phyloP scores from a whole-genome alignment of 2,797 vertebrate species.

The Tapirus indicus region DNA sequence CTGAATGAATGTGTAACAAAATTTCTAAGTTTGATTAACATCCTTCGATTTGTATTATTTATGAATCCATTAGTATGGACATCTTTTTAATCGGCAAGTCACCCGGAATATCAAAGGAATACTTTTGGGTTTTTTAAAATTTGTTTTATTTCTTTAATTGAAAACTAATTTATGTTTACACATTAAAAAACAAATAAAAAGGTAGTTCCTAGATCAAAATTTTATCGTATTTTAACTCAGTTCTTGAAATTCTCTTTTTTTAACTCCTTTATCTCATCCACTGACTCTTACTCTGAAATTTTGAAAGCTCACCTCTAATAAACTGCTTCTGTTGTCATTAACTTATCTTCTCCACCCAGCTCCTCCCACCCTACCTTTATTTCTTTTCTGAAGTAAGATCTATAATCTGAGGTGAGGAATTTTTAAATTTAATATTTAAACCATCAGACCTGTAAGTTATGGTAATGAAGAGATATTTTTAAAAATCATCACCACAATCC shows the following conservation, averaged over 20 bases:
- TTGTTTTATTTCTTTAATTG: not conserved
- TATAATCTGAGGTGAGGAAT: not conserved
- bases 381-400: not conserved
- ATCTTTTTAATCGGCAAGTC: not conserved
- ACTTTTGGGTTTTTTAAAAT: not conserved
- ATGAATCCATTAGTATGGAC: not conserved
- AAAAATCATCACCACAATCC: not conserved
- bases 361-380: not conserved
- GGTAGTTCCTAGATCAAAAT: not conserved
- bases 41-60: not conserved
- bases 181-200: not conserved
- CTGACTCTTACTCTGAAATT: not conserved
- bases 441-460: not conserved
- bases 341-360: not conserved
- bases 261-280: not conserved
- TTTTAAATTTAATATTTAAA: slow-evolving; percentile 40
- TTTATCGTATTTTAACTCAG: not conserved
- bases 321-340: not conserved
- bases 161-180: not conserved
- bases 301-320: not conserved
- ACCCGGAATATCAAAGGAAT: not conserved
- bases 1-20: not conserved
- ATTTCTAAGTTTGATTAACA: not conserved
- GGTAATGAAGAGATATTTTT: not conserved
- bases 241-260: not conserved